Evolutionary conservation across 2,797 vertebrate genomes (phyloP).

Genomic region (Passerculus sandwichensis): DNA sequence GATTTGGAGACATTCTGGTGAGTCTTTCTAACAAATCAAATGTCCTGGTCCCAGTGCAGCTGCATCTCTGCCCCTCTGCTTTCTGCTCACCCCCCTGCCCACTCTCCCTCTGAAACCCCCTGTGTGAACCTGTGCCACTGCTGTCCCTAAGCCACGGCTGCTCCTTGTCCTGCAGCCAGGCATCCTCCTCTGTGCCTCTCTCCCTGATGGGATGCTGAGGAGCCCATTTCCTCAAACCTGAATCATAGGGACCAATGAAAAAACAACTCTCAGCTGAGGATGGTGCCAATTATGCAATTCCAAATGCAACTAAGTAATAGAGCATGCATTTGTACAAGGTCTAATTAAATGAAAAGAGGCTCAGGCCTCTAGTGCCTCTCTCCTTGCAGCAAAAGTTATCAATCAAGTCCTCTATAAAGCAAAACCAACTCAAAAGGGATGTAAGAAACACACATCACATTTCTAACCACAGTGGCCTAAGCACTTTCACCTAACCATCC

Average conservation of each 20-base stretch:
- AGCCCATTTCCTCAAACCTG: background rate
- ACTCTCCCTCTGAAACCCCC: background rate
- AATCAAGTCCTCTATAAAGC: background rate
- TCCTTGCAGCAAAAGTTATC: background rate
- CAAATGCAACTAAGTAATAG: background rate
- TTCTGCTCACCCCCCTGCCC: background rate
- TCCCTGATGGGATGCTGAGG: rapidly evolving
- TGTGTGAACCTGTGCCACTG: background rate
- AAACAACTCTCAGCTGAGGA: background rate
- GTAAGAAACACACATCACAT: background rate
- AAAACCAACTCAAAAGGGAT: background rate
- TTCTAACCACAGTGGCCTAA: background rate
- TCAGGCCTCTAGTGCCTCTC: background rate
- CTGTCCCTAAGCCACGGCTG: background rate
- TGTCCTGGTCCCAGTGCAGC: background rate
- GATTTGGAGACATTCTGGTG: background rate
- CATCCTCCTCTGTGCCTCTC: rapidly evolving
- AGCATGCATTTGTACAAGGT: background rate
- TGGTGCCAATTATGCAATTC: background rate
- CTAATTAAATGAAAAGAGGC: background rate
- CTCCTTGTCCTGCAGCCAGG: background rate
- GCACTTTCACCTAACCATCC: background rate
- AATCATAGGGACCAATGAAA: background rate
- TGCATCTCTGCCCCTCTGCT: background rate
- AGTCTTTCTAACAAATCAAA: background rate